A percentile compares a stretch with the other conserved stretches of the same genome.
Conservation (phyloP, 2,797 vertebrate genomes). For the Gymnothorax javanicus region DNA sequence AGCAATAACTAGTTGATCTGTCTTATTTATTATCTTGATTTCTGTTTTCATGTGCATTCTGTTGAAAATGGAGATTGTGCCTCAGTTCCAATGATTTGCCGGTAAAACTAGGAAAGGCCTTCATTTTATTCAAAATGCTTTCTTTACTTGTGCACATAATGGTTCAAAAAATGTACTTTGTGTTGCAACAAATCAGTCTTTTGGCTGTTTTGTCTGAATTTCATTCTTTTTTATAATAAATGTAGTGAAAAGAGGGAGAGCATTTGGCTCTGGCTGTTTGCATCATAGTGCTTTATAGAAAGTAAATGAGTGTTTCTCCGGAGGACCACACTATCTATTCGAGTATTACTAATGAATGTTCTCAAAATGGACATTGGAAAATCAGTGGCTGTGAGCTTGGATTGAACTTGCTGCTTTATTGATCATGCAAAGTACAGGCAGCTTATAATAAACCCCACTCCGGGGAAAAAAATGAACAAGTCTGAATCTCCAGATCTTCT, state of each 20-base stretch:
- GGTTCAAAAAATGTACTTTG: too few relatives aligned
- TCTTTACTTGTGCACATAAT: neutral
- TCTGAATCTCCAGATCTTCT: neutral
- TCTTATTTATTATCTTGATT: neutral
- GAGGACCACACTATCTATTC: neutral
- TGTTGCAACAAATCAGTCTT: neutral
- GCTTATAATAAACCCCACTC: neutral
- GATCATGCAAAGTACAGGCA: neutral
- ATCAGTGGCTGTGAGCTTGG: neutral
- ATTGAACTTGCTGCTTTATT: neutral
- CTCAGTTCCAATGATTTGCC: neutral
- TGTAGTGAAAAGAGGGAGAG: neutral
- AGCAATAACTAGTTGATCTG: neutral
- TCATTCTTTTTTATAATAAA: neutral
- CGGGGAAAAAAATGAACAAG: neutral
- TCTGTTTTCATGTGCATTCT: neutral
- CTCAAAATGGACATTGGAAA: neutral
- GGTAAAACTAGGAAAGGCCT: neutral
- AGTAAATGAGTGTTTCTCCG: neutral
- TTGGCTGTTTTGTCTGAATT: neutral
- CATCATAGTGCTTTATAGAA: neutral
- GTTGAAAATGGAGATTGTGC: constrained; percentile 19
- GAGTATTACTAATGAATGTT: neutral
- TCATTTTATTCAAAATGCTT: neutral
- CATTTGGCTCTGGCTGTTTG: neutral